These are phyloP conservation scores for Philaenus spumarius DNA, from an alignment of 1,140 invertebrate genomes.

Conservation along the genomic window DNA sequence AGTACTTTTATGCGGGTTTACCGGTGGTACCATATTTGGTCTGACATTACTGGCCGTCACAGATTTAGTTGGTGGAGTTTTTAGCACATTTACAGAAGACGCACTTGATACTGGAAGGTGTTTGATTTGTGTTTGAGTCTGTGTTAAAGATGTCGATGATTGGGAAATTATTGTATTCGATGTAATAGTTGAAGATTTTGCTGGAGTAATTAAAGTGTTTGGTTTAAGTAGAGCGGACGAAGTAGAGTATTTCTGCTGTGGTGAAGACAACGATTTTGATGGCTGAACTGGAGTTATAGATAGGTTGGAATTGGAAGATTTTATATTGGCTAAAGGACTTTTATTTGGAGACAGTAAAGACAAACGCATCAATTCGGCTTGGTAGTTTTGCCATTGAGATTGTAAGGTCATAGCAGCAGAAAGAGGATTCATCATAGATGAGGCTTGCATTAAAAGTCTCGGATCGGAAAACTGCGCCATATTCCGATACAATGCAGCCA, in stretches of 20 bases:
- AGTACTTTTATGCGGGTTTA: neutral
- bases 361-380: neutral
- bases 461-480: neutral
- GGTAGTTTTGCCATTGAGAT: neutral
- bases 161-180: neutral
- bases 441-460: neutral
- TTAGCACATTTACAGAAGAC: neutral
- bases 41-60: no score
- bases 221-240: neutral
- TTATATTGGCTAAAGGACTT: neutral
- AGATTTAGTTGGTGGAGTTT: neutral
- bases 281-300: neutral
- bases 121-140: neutral
- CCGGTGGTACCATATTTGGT: neutral
- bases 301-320: neutral
- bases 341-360: neutral
- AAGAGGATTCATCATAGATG: neutral
- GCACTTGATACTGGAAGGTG: neutral
- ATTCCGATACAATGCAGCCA: constrained; percentile 8
- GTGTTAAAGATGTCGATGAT: neutral
- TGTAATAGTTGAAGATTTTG: neutral
- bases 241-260: neutral
- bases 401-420: neutral
- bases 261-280: neutral
- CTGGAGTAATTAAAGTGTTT: neutral